Percentiles rank a stretch among this genome's conserved stretches.
Conservation (phyloP, 2,113 vertebrate genomes). For the Rhabdomys dilectus region DNA sequence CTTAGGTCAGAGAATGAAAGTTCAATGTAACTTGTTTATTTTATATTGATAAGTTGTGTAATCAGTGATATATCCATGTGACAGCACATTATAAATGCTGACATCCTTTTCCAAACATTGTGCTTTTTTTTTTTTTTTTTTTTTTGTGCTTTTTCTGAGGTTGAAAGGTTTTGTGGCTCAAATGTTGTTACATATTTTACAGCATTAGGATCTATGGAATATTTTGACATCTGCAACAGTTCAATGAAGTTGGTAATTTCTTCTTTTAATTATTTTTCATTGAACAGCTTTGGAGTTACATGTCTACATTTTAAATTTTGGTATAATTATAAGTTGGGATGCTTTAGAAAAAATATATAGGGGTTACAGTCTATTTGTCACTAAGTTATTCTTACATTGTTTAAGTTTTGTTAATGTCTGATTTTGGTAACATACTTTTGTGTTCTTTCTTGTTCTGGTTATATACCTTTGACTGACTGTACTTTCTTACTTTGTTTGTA, state of each 20-base stretch:
- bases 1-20: conserved; percentile 59
- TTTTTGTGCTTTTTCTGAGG: conserved; percentile 90
- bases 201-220: conserved; percentile 99
- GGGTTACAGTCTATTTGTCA: conserved; percentile 59
- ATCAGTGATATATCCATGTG: conserved; percentile 67
- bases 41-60: conserved; percentile 72
- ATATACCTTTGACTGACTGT: conserved; percentile 78
- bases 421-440: conserved; percentile 78
- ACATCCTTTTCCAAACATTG: conserved; percentile 86
- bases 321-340: conserved; percentile 83
- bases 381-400: conserved; percentile 65
- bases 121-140: conserved; percentile 88
- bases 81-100: conserved; percentile 84
- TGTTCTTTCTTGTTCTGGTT: conserved; percentile 81
- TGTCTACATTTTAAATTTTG: conserved; percentile 86
- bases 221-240: conserved; percentile 97
- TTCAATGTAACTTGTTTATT: conserved; percentile 67
- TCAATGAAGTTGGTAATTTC: conserved; percentile 98
- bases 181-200: conserved; percentile 99
- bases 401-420: conserved; percentile 73
- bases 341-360: conserved; percentile 63
- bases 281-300: conserved; percentile 91
- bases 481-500: conserved; percentile 82
- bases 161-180: conserved; percentile 94
- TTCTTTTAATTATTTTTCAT: conserved; percentile 95